phyloP scores from a whole-genome alignment of 2,113 vertebrate species.

The Atlantisia rogersi region DNA sequence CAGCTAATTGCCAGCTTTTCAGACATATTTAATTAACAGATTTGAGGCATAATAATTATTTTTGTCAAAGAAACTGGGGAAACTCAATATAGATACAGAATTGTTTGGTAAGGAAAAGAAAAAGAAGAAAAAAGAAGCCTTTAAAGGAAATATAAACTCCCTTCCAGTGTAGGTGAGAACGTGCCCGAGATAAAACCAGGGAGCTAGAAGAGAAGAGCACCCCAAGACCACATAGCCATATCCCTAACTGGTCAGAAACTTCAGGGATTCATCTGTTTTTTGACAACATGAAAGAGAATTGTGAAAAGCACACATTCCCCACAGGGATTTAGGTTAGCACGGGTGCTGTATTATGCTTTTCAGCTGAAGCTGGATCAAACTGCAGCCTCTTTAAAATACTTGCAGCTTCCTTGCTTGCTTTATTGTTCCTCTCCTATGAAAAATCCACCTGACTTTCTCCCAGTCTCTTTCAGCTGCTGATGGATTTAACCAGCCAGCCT shows the following conservation, averaged over 20 bases:
- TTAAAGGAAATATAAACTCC: background rate
- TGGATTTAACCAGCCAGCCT: background rate
- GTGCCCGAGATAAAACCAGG: background rate
- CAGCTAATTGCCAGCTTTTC: background rate
- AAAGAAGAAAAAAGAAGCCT: background rate
- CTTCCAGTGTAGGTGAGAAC: background rate
- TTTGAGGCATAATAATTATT: background rate
- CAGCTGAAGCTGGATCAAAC: background rate
- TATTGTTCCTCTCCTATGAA: background rate
- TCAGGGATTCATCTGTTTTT: background rate
- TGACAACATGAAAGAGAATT: background rate
- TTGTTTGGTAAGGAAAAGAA: background rate
- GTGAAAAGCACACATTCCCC: background rate
- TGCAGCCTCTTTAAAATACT: background rate
- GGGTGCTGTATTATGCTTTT: background rate
- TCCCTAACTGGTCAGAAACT: background rate
- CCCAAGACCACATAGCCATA: background rate
- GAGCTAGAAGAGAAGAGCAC: background rate
- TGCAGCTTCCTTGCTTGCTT: background rate
- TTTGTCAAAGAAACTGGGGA: background rate
- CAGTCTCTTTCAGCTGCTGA: background rate
- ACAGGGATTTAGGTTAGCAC: background rate
- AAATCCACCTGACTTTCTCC: background rate
- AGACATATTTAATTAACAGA: background rate
- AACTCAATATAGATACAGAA: background rate